Base-by-base conservation (phyloP, 1,140 invertebrate species). In the Euglossa dilemma region DNA sequence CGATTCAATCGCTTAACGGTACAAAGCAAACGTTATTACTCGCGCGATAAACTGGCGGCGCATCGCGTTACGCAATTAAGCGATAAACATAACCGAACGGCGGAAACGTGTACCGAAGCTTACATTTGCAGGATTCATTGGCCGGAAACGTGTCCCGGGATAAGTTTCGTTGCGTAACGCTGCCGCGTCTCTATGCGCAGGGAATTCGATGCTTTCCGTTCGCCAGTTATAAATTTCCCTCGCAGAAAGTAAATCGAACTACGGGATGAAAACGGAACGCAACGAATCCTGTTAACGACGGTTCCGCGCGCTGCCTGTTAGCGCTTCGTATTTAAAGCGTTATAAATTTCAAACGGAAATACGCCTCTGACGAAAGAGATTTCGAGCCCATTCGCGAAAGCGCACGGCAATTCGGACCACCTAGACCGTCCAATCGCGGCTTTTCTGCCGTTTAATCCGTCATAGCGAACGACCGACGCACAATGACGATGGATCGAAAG, bases 401-500 rank as follows among this genome's bases (percentile, higher is more conserved):
- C 3, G 52, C n/a, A 1, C 18, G 20, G 1, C n/a, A 47, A 36
- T 45, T 69, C 23, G n/a, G 57, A 45, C n/a, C 11, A 6, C 43
- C n/a, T 11, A n/a, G n/a, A 52, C n/a, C 75, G 50, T 64, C 61
- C 63, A 43, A 52, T 76, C 25, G 75, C 28, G 28, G 47, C 28
- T 64, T 50, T 64, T 54, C 50, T 52, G 59, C 59, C 52, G 63
- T 80, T 82, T 82, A 76, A 82, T 82, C 52, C 80, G 25, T 82
- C 72, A 47, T 80, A 25, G 18, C 57, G 18, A 54, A 23, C 43
- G 36, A 25, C 5, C 28, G n/a, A n/a, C 50, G 67, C 28, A 79
- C 77, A 61, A 61, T 52, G 77, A 36, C 45, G 67, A 16, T 20
- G 47, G 23, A 45, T 23, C n/a, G n/a, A n/a, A n/a, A n/a, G n/a